Evolutionary conservation across 2,888 invertebrate genomes (phyloP), one percentile per base, ranked within the genome.

Genomic region (Scelioninae gen. 1): DNA sequence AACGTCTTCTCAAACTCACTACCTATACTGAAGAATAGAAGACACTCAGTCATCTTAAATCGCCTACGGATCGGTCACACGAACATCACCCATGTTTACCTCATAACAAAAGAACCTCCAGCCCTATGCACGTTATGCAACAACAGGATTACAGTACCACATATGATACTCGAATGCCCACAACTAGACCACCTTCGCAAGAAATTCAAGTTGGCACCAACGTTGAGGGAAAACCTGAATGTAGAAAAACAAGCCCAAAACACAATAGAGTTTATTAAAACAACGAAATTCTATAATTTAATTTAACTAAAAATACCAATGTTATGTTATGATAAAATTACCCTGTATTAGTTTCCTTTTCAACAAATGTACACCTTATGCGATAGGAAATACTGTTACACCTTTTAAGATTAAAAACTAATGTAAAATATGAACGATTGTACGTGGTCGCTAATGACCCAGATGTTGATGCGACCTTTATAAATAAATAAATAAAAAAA

Each of bases 381-480:
- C 1, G 23, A 23, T 23, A 4, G 5, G 5, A 38, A 38, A 5
- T 38, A 10, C 5, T 10, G 11, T 38, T 10, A 11, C 0, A 45
- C 2, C 3, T 11, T n/a, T 13, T 13, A 45, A 45, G 6, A 6
- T n/a, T 5, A 45, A 11, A n/a, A 9, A n/a, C 5, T 11, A 11
- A 2, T n/a, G 38, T 11, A 38, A 4, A 38, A 8, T 38, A 11
- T 23, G 4, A 45, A 11, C n/a, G n/a, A 6, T 10, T 38, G 38
- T n/a, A 13, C 6, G 4, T 45, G 45, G 45, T 13, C 45, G 45
- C 45, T 45, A 45, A 45, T 23, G 13, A 45, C 45, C 45, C 2
- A 45, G 45, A 9, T 11, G 45, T 45, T 45, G 11, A 45, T 45
- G 45, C 45, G 45, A 45, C 45, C 45, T 45, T 45, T 6, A 45